A percentile compares a stretch with the other conserved stretches of the same genome.
Evolutionary conservation across 2,888 invertebrate species (phyloP).

Genomic region (Xestobium rufovillosum): DNA sequence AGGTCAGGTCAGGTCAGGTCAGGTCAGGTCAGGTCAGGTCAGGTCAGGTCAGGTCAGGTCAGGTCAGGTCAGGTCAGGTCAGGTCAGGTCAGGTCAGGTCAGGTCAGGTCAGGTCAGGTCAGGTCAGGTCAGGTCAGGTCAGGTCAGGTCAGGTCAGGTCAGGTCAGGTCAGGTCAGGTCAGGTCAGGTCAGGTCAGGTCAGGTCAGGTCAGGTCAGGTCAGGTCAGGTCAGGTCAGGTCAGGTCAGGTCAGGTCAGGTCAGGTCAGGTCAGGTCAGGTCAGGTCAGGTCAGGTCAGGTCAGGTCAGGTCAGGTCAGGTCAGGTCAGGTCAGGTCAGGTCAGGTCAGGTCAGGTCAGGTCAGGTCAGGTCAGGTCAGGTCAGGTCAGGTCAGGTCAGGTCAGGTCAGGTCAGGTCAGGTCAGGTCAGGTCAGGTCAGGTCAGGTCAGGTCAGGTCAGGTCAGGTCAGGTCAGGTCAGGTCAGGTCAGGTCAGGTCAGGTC

Average conservation of each 20-base stretch:
- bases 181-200: conserved; percentile 4
- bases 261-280: conserved; percentile 4
- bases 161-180: conserved; percentile 4
- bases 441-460: conserved; percentile 4
- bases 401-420: conserved; percentile 4
- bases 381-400: conserved; percentile 4
- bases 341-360: conserved; percentile 4
- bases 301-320: conserved; percentile 4
- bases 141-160: conserved; percentile 4
- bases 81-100: conserved; percentile 4
- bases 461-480: conserved; percentile 4
- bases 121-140: conserved; percentile 4
- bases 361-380: conserved; percentile 4
- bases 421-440: conserved; percentile 4
- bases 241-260: conserved; percentile 4
- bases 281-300: conserved; percentile 4
- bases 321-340: conserved; percentile 4
- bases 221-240: conserved; percentile 4
- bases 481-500: conserved; percentile 4
- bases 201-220: conserved; percentile 4
- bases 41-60: conserved; percentile 4
- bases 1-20: conserved; percentile 4
- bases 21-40: conserved; percentile 4
- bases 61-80: conserved; percentile 4
- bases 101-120: conserved; percentile 4